phyloP scores from a whole-genome alignment of 2,888 invertebrate genomes.

The Bruchidius siliquastri region DNA sequence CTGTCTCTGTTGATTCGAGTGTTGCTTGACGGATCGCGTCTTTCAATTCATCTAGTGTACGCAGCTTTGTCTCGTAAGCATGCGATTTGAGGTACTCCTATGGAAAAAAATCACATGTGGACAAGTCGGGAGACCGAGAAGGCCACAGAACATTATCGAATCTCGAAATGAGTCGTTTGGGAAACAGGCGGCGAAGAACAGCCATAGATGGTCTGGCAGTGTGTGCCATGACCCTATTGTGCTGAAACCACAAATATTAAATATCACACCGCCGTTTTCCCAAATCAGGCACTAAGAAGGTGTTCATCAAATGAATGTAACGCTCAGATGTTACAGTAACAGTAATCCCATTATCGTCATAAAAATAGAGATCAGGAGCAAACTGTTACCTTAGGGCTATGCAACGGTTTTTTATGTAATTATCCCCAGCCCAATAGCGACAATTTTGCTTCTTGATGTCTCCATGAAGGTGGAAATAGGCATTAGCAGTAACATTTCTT shows the following conservation, averaged over 20 bases:
- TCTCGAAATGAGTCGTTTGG: slow-evolving; percentile 6
- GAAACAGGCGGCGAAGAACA: slow-evolving; percentile 6
- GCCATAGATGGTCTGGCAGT: slow-evolving; percentile 1
- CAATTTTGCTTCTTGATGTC: neutral
- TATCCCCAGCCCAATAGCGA: neutral
- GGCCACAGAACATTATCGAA: slow-evolving; percentile 2
- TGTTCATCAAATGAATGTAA: slow-evolving; percentile 9
- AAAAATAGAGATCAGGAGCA: slow-evolving; percentile 1
- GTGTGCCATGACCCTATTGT: neutral
- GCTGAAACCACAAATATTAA: slow-evolving; percentile 4
- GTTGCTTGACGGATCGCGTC: slow-evolving; percentile 9
- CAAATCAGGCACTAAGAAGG: slow-evolving; percentile 8
- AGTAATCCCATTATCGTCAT: slow-evolving; percentile 9
- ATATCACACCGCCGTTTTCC: slow-evolving; percentile 1
- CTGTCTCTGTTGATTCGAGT: slow-evolving; percentile 10
- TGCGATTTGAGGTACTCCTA: too few relatives aligned
- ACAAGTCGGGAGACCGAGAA: too few relatives aligned
- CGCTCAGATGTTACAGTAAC: slow-evolving; percentile 10
- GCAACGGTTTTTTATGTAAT: neutral
- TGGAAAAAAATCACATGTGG: slow-evolving; percentile 7
- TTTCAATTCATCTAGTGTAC: too few relatives aligned
- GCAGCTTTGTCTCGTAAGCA: too few relatives aligned
- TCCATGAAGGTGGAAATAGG: too few relatives aligned
- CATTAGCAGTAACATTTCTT: neutral
- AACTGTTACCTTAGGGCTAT: neutral